Evolutionary conservation across 2,888 invertebrate species (phyloP).

Genomic region (Yponomeuta malinellus): DNA sequence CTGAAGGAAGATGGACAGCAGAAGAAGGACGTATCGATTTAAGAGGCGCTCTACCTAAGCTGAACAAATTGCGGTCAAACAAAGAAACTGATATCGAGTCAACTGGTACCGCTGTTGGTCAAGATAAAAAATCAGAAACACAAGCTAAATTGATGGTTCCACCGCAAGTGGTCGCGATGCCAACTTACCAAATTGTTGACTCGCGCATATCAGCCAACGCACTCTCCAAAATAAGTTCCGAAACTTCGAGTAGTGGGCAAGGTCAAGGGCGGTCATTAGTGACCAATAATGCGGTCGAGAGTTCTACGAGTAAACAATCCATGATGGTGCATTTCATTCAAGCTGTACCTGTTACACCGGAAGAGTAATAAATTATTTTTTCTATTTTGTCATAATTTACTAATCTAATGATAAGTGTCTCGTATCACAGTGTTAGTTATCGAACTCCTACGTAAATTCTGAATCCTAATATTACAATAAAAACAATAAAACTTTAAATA

Average conservation of each 20-base stretch:
- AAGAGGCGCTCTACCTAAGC: neutral
- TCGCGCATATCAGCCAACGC: neutral
- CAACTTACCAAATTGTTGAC: neutral
- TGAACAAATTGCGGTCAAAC: neutral
- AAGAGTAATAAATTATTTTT: neutral
- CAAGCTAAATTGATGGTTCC: neutral
- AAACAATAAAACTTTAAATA: too few species aligned
- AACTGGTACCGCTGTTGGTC: neutral
- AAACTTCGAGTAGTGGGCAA: too few species aligned
- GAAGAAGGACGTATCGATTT: constrained; percentile 10
- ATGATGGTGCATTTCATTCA: neutral
- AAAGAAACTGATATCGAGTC: neutral
- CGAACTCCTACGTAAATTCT: too few species aligned
- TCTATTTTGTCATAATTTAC: too few species aligned
- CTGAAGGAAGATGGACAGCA: constrained; percentile 18
- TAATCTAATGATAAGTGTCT: too few species aligned
- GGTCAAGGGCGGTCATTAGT: too few species aligned
- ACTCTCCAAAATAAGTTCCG: neutral
- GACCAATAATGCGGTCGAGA: neutral
- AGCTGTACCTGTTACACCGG: constrained; percentile 10
- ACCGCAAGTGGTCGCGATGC: neutral
- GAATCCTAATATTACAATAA: too few species aligned
- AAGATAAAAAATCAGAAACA: neutral
- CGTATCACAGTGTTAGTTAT: too few species aligned
- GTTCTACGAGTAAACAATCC: neutral